phyloP scores from a whole-genome alignment of 1,140 invertebrate species.

The Hydropsyche tenuis region DNA sequence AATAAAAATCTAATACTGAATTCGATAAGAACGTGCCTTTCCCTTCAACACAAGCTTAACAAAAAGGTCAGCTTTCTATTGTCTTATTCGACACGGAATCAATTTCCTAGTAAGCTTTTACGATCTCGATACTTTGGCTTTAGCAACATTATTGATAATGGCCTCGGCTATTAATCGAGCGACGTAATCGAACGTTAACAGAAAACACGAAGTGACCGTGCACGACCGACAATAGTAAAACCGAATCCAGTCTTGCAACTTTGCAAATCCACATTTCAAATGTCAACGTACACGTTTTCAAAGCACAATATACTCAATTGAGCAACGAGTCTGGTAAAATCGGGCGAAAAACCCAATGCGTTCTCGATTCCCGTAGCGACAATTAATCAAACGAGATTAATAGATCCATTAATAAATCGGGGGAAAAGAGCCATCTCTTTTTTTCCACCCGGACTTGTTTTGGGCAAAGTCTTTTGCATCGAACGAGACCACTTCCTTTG shows the following conservation, averaged over 20 bases:
- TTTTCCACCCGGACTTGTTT: neutral
- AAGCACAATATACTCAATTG: no score
- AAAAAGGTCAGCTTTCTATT: conserved; percentile 15
- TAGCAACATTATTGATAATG: conserved; percentile 6
- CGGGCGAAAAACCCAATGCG: no score
- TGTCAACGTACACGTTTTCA: neutral
- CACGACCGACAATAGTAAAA: conserved; percentile 12
- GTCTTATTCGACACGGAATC: conserved; percentile 6
- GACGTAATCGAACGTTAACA: conserved; percentile 1
- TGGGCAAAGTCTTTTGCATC: neutral
- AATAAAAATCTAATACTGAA: neutral
- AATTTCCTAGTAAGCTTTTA: conserved; percentile 12
- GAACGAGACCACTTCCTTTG: conserved; percentile 19
- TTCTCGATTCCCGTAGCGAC: neutral
- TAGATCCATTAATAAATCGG: conserved; percentile 14
- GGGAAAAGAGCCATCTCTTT: neutral
- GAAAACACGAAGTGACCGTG: conserved; percentile 10
- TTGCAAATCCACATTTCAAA: conserved; percentile 13
- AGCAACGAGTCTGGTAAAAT: no score
- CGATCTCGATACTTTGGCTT: neutral
- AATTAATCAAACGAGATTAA: conserved; percentile 25
- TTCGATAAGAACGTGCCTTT: neutral
- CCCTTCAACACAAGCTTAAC: neutral
- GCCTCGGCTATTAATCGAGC: conserved; percentile 1
- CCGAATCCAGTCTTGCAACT: conserved; percentile 4